Conservation (phyloP, 2,113 vertebrate genomes). For the Isurus oxyrinchus region DNA sequence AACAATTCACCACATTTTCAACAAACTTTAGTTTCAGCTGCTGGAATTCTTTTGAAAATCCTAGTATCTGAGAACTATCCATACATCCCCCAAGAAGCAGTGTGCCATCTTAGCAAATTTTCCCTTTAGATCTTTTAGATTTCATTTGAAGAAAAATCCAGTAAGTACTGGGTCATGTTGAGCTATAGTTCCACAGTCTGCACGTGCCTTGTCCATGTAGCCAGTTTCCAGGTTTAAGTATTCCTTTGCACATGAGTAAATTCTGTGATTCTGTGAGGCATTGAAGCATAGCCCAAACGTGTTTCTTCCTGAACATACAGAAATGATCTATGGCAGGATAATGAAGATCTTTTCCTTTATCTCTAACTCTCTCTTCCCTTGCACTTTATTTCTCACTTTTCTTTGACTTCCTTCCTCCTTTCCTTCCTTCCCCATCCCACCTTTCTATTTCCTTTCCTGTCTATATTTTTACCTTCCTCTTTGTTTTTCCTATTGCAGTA, state of each 20-base stretch:
- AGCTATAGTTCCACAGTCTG: not conserved
- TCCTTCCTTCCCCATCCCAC: not conserved
- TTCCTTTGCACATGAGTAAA: not conserved
- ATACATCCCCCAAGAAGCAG: not conserved
- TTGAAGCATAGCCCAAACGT: not conserved
- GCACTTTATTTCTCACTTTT: not conserved
- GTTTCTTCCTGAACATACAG: not conserved
- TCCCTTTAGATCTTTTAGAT: not conserved
- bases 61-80: not conserved
- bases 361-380: not conserved
- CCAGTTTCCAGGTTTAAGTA: not conserved
- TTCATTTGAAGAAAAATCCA: not conserved
- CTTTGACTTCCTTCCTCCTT: not conserved
- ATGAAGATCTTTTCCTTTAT: not conserved
- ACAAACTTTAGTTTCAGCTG: not conserved
- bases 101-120: not conserved
- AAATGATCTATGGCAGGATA: not conserved
- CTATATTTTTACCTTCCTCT: not conserved
- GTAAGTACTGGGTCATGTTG: not conserved
- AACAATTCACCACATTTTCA: not conserved
- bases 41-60: not conserved
- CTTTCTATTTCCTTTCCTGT: not conserved
- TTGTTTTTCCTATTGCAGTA: not conserved
- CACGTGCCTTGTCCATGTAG: not conserved
- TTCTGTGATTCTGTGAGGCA: not conserved